Conservation (phyloP, 2,113 vertebrate species). For the Polypterus bichir region DNA sequence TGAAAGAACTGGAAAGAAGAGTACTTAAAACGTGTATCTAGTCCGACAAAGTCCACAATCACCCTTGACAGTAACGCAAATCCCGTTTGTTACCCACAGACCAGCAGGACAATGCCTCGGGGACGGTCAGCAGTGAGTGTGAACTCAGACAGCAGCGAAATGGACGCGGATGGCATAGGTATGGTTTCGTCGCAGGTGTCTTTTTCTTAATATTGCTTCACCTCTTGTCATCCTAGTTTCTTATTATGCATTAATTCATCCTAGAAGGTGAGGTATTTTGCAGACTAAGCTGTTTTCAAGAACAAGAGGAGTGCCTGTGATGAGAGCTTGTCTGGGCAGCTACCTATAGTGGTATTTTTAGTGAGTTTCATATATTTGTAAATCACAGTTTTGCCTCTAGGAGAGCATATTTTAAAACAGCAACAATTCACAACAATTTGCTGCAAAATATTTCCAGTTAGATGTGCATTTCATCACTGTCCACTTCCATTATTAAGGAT, state of each 20-base stretch:
- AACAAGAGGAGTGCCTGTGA: too few relatives aligned
- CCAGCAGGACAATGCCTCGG: conserved; percentile 37
- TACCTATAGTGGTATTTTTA: too few relatives aligned
- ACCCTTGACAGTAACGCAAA: too few relatives aligned
- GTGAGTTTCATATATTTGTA: too few relatives aligned
- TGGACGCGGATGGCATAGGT: conserved; percentile 51
- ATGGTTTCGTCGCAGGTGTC: conserved; percentile 11
- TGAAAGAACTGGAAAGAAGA: too few relatives aligned
- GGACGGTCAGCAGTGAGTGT: conserved; percentile 39
- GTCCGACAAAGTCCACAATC: neutral
- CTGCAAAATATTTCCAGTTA: too few relatives aligned
- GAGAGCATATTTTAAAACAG: too few relatives aligned
- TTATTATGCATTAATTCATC: neutral
- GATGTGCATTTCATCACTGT: too few relatives aligned
- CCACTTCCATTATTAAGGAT: too few relatives aligned
- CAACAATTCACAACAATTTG: too few relatives aligned
- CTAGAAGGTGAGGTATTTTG: neutral
- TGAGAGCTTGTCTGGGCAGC: too few relatives aligned
- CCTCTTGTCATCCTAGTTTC: conserved; percentile 4
- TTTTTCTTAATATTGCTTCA: conserved; percentile 5
- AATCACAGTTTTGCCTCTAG: too few relatives aligned
- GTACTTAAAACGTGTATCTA: neutral
- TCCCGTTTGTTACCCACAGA: neutral
- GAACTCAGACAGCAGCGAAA: conserved; percentile 43
- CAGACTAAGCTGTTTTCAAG: neutral